Conservation (phyloP, 1,140 invertebrate genomes). For the Dufourea novaeangliae region DNA sequence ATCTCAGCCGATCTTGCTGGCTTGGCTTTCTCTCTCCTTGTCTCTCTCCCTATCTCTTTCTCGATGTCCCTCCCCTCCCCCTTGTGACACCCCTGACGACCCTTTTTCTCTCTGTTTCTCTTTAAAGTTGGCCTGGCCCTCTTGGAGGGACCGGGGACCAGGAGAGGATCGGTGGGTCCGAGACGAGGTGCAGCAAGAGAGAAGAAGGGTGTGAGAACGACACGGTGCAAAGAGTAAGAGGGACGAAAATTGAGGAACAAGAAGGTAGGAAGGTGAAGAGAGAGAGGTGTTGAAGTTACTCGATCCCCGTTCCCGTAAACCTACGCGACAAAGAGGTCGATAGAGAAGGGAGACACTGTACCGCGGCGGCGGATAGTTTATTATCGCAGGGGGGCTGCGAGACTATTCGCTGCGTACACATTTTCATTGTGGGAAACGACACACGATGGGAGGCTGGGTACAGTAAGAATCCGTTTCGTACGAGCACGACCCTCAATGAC, state of each 20-base stretch:
- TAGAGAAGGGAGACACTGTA: too few species aligned
- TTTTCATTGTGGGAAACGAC: conserved; percentile 41
- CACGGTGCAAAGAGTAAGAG: neutral
- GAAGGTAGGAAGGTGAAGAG: conserved; percentile 13
- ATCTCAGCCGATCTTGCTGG: conserved; percentile 70
- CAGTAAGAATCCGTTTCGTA: conserved; percentile 44
- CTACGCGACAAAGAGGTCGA: conserved; percentile 59
- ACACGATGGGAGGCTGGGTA: conserved; percentile 6
- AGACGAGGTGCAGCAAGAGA: neutral
- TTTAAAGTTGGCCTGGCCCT: neutral
- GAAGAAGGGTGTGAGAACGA: neutral
- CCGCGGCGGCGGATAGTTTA: conserved; percentile 45
- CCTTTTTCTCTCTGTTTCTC: conserved; percentile 7
- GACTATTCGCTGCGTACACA: conserved; percentile 32
- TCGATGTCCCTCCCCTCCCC: neutral
- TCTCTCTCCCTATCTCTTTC: neutral
- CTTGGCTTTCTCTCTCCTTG: conserved; percentile 37
- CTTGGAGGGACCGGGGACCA: conserved; percentile 4
- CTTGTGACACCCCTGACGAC: neutral
- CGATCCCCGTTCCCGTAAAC: conserved; percentile 56
- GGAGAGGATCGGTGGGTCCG: conserved; percentile 34
- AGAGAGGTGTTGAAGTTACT: conserved; percentile 50
- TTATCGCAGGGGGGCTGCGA: conserved; percentile 29
- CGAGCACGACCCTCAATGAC: neutral
- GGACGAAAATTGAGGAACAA: conserved; percentile 51